Percentiles rank a stretch among this genome's conserved stretches.
These are phyloP conservation scores for Idaea dimidiata DNA, from an alignment of 2,888 invertebrate species.

Conservation along the genomic window DNA sequence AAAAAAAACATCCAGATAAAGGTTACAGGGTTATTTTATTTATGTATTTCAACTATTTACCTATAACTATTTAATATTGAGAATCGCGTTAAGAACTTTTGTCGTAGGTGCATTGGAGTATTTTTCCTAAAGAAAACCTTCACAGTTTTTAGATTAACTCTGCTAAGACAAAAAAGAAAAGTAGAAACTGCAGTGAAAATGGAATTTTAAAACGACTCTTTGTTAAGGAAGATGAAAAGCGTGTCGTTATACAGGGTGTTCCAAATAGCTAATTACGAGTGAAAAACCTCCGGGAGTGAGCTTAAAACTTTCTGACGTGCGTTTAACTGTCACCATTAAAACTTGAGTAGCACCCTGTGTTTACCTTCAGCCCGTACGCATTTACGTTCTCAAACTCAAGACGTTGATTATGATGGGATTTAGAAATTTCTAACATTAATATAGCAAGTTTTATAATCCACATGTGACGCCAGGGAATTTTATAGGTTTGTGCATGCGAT, in stretches of 20 bases:
- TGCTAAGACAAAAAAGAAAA: background rate
- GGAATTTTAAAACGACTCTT: conserved; percentile 48
- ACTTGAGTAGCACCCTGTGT: conserved; percentile 30
- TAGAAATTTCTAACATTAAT: conserved; percentile 14
- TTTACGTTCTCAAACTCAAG: conserved; percentile 14
- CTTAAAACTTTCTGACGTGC: conserved; percentile 44
- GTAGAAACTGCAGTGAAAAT: conserved; percentile 29
- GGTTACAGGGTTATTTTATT: too few species aligned
- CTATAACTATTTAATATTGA: too few species aligned
- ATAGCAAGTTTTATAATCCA: conserved; percentile 12
- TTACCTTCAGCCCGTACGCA: conserved; percentile 14
- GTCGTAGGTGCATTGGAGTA: background rate
- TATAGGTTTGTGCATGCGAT: background rate
- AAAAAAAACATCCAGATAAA: too few species aligned
- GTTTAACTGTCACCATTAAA: conserved; percentile 48
- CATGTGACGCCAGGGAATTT: conserved; percentile 5
- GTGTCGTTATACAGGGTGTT: conserved; percentile 49
- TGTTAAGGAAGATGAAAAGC: conserved; percentile 50
- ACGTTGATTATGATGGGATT: conserved; percentile 20
- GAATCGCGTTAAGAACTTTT: too few species aligned
- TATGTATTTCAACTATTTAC: too few species aligned
- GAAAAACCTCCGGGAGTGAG: conserved; percentile 43
- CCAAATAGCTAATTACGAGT: conserved; percentile 57
- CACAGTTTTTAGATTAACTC: background rate
- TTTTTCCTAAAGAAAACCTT: background rate